phyloP scores from a whole-genome alignment of 2,113 vertebrate species.

The Alosa alosa region DNA sequence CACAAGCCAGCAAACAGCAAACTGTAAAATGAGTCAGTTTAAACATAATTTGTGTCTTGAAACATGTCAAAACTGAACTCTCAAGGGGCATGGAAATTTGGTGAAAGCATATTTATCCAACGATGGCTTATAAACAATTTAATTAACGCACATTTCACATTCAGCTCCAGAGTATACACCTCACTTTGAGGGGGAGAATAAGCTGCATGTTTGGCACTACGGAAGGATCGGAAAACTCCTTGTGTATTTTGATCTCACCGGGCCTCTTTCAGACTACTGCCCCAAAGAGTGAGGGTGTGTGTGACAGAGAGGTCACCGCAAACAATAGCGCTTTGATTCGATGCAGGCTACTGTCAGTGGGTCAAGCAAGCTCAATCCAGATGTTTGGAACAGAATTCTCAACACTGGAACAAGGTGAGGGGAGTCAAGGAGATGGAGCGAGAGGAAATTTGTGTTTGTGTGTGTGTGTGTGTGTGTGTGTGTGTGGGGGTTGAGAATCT shows the following conservation, averaged over 20 bases:
- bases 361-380: neutral
- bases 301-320: neutral
- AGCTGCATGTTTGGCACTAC: neutral
- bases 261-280: neutral
- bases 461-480: neutral
- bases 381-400: neutral
- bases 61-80: neutral
- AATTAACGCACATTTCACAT: neutral
- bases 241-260: neutral
- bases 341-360: neutral
- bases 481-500: neutral
- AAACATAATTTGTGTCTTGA: neutral
- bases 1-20: neutral
- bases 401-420: neutral
- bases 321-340: neutral
- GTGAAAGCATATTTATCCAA: neutral
- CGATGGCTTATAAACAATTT: neutral
- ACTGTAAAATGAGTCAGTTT: neutral
- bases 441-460: neutral
- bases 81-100: neutral
- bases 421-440: neutral
- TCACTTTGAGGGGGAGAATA: neutral
- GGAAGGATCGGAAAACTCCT: neutral
- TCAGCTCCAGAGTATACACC: neutral
- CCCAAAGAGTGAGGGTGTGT: neutral